Percentiles rank a stretch among this genome's conserved stretches.
Conservation (phyloP, 30 jellyfish, hydroid and myxozoan species). For the Aurelia sp. region DNA sequence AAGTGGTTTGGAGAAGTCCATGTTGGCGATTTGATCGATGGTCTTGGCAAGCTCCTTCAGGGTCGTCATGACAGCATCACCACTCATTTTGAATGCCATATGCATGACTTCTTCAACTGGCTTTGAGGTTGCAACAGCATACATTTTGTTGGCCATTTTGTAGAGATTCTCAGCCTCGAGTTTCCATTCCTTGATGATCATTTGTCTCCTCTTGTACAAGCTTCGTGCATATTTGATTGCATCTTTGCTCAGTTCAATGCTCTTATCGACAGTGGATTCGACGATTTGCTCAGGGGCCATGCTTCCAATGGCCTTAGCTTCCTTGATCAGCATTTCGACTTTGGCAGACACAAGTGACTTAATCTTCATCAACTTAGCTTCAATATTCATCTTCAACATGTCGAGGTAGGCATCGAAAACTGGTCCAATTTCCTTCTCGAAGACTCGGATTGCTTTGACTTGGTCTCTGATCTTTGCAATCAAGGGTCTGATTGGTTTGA, state of each 20-base stretch:
- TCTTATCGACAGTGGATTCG: slow-evolving; percentile 25
- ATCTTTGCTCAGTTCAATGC: slow-evolving; percentile 64
- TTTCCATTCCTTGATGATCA: slow-evolving; percentile 42
- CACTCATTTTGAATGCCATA: slow-evolving; percentile 64
- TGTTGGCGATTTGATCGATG: slow-evolving; percentile 73
- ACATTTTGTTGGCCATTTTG: slow-evolving; percentile 26
- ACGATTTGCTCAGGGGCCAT: slow-evolving; percentile 85
- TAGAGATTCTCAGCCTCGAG: slow-evolving; percentile 7
- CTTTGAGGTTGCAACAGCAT: slow-evolving; percentile 62
- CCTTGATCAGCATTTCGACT: slow-evolving; percentile 4
- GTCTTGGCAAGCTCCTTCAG: slow-evolving; percentile 67
- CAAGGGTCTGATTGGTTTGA: slow-evolving; percentile 82
- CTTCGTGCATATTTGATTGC: slow-evolving; percentile 33
- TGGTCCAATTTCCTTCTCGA: slow-evolving; percentile 64
- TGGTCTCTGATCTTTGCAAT: slow-evolving; percentile 66
- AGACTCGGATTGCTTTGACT: slow-evolving; percentile 60
- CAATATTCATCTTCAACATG: slow-evolving; percentile 36
- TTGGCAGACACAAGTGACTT: slow-evolving; percentile 3
- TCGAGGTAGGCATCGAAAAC: slow-evolving; percentile 36
- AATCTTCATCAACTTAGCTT: slow-evolving; percentile 11
- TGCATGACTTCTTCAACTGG: slow-evolving; percentile 77
- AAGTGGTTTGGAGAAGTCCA: slow-evolving; percentile 83
- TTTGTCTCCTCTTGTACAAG: slow-evolving; percentile 56
- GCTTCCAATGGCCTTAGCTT: slow-evolving; percentile 43
- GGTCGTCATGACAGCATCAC: slow-evolving; percentile 59